Evolutionary conservation across 1,140 invertebrate species (phyloP).

Genomic region (Eupristina koningsbergeri): DNA sequence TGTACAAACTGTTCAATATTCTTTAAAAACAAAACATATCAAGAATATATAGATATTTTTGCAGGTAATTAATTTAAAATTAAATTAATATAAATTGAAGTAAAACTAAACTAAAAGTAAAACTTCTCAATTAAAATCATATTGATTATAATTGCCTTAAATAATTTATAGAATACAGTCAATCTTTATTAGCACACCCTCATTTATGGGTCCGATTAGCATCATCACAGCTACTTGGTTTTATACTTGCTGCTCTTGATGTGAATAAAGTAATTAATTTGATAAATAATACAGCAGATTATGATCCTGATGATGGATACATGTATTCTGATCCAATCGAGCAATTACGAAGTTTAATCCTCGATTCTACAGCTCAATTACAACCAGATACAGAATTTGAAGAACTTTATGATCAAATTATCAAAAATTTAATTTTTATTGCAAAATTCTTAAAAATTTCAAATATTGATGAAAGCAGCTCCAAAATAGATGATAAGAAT

Average conservation of each 20-base stretch:
- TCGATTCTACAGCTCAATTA: conserved; percentile 84
- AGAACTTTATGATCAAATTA: conserved; percentile 80
- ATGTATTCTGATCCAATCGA: conserved; percentile 77
- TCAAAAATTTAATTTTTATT: conserved; percentile 83
- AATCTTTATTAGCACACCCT: conserved; percentile 75
- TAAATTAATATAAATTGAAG: neutral
- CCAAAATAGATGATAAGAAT: conserved; percentile 59
- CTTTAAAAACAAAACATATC: conserved; percentile 70
- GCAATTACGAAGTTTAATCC: conserved; percentile 78
- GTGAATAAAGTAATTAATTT: conserved; percentile 75
- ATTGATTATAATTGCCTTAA: neutral
- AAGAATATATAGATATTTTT: conserved; percentile 68
- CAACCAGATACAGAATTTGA: conserved; percentile 74
- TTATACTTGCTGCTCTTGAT: conserved; percentile 79
- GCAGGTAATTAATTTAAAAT: conserved; percentile 68
- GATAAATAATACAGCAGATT: conserved; percentile 62
- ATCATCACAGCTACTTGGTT: conserved; percentile 82
- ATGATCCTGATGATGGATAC: conserved; percentile 69
- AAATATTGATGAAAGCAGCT: conserved; percentile 64
- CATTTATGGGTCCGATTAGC: conserved; percentile 85
- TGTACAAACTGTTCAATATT: conserved; percentile 73
- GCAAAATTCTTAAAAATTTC: conserved; percentile 77
- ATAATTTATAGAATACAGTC: conserved; percentile 66
- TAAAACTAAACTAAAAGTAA: neutral
- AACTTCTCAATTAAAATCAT: no score